Conservation (phyloP, 1,140 invertebrate genomes). For the Cardiocondyla obscurior region DNA sequence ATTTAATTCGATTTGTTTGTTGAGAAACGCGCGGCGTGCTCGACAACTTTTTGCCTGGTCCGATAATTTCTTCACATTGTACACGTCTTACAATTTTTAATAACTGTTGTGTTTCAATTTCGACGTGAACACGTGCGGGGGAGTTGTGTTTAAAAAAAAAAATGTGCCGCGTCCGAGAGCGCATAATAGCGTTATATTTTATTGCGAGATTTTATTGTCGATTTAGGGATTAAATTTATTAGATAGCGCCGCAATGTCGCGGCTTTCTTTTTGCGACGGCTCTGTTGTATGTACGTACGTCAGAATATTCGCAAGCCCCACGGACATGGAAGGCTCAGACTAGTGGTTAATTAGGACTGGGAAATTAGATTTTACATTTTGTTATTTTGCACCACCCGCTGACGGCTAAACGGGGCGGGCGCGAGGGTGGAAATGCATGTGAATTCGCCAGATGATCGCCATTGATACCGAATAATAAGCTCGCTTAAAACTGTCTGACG, state of each 20-base stretch:
- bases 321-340: constrained; percentile 13
- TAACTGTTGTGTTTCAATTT: too few species aligned
- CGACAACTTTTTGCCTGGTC: too few species aligned
- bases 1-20: neutral
- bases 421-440: constrained; percentile 62
- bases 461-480: constrained; percentile 79
- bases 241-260: neutral
- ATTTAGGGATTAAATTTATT: neutral
- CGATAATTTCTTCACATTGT: too few species aligned
- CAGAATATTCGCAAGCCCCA: neutral
- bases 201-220: neutral
- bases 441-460: constrained; percentile 78
- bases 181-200: too few species aligned
- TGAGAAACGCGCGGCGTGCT: neutral
- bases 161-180: too few species aligned
- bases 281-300: neutral
- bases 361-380: constrained; percentile 70
- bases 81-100: too few species aligned
- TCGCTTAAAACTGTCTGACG: constrained; percentile 72
- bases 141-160: too few species aligned
- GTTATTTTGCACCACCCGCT: constrained; percentile 67
- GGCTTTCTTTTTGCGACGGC: neutral
- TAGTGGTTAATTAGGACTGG: constrained; percentile 65
- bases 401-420: neutral
- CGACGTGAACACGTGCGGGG: too few species aligned